Evolutionary conservation across 2,797 vertebrate genomes (phyloP).

Genomic region (Graptemys geographica): DNA sequence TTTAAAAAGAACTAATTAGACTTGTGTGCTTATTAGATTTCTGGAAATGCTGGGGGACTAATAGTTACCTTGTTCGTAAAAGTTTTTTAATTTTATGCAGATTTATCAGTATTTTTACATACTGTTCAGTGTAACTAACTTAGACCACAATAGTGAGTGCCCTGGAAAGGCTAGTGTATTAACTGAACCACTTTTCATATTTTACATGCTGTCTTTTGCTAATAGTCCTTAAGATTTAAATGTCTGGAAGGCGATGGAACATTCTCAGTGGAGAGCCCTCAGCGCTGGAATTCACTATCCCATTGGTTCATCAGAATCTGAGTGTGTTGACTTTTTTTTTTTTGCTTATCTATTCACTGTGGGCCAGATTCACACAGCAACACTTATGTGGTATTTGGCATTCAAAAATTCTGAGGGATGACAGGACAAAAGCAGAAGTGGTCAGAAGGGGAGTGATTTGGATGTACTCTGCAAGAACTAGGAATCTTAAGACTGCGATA

Average conservation of each 20-base stretch:
- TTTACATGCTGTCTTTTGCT: slow-evolving; percentile 65
- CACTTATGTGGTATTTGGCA: background rate
- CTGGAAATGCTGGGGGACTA: slow-evolving; percentile 4
- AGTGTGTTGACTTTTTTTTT: background rate
- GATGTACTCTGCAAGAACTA: background rate
- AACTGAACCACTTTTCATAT: slow-evolving; percentile 52
- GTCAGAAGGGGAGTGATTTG: background rate
- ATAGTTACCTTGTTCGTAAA: slow-evolving; percentile 26
- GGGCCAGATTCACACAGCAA: background rate
- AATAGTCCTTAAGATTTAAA: slow-evolving; percentile 30
- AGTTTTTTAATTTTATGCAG: slow-evolving; percentile 44
- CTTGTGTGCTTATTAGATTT: slow-evolving; percentile 34
- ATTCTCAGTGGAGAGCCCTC: background rate
- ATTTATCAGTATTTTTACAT: slow-evolving; percentile 15
- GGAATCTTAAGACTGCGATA: background rate
- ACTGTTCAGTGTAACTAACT: slow-evolving; percentile 11
- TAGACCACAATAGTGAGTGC: slow-evolving; percentile 46
- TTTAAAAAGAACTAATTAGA: background rate
- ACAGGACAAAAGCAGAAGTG: background rate
- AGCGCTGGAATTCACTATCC: background rate
- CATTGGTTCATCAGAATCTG: background rate
- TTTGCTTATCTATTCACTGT: background rate
- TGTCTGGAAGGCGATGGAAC: background rate
- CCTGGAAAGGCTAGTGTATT: slow-evolving; percentile 58
- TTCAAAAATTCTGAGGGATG: background rate